Evolutionary conservation across 2,113 vertebrate genomes (phyloP).

Genomic region (Peucedramus taeniatus): DNA sequence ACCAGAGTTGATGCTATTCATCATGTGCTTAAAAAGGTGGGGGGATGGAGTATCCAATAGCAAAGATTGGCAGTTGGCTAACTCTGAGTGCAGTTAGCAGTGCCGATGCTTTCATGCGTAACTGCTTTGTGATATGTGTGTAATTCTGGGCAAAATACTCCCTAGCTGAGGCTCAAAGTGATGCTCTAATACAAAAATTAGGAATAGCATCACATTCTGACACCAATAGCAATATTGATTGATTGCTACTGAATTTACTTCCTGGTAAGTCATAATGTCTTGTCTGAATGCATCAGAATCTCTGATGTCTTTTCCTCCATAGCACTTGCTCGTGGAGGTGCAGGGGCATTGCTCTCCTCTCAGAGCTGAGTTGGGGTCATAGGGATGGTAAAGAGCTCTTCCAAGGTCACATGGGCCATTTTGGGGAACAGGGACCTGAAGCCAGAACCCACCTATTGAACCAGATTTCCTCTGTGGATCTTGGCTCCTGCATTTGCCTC

Average conservation of each 20-base stretch:
- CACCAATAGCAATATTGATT: background rate
- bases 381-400: background rate
- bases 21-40: background rate
- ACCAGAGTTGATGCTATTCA: background rate
- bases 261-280: background rate
- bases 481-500: background rate
- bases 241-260: background rate
- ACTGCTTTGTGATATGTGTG: background rate
- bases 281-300: background rate
- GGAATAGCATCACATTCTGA: background rate
- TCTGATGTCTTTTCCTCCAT: background rate
- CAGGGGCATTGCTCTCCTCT: background rate
- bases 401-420: background rate
- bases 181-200: background rate
- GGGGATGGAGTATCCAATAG: background rate
- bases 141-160: background rate
- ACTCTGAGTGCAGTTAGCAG: background rate
- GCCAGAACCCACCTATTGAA: background rate
- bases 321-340: background rate
- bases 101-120: background rate
- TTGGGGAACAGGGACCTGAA: background rate
- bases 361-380: background rate
- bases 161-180: background rate
- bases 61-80: background rate
- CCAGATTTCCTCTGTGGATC: background rate